Conservation (phyloP, 2,888 invertebrate genomes). For the Xylota segnis region DNA sequence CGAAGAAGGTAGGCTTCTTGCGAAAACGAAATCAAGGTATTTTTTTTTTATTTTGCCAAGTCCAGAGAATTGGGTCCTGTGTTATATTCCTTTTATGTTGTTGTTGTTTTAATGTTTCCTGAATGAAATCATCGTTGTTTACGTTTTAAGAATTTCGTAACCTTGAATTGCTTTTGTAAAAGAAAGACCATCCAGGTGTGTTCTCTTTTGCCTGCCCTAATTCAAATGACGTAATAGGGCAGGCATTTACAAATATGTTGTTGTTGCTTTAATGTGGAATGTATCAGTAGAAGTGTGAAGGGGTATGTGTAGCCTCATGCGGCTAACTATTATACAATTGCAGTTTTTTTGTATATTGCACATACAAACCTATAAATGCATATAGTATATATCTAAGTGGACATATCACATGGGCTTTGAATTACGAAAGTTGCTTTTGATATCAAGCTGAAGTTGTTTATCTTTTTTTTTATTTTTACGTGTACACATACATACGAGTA, state of each 20-base stretch:
- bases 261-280: too few relatives aligned
- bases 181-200: constrained; percentile 29
- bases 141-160: constrained; percentile 32
- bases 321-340: background rate
- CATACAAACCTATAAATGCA: background rate
- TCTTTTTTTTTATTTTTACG: background rate
- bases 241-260: background rate
- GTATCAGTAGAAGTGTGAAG: too few relatives aligned
- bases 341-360: background rate
- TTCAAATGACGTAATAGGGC: constrained; percentile 24
- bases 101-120: constrained; percentile 22
- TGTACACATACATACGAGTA: too few relatives aligned
- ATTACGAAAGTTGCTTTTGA: background rate
- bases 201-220: constrained; percentile 7
- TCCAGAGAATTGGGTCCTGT: constrained; percentile 25
- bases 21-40: background rate
- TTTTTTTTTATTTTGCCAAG: background rate
- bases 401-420: background rate
- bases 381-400: background rate
- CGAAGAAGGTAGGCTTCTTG: background rate
- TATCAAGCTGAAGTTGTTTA: background rate
- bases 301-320: too few relatives aligned
- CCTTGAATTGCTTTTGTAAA: constrained; percentile 25
- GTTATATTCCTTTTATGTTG: background rate
- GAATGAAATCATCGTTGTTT: constrained; percentile 46